Evolutionary conservation across 2,113 vertebrate species (phyloP).

Genomic region (Raphicerus campestris): DNA sequence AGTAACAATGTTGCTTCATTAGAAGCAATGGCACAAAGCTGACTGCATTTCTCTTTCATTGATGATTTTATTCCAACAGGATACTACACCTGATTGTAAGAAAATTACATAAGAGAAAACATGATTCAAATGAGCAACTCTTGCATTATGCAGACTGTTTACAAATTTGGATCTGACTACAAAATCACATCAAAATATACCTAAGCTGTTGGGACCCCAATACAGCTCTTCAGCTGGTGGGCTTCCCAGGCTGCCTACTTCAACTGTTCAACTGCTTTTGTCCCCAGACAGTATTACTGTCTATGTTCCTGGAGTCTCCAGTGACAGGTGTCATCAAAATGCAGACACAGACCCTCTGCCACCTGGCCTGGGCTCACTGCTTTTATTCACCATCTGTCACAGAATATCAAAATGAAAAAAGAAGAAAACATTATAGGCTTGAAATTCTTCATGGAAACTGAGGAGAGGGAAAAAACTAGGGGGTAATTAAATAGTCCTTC

Average conservation of each 20-base stretch:
- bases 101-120: background rate
- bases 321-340: constrained; percentile 42
- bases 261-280: background rate
- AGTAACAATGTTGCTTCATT: background rate
- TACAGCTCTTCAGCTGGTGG: background rate
- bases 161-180: background rate
- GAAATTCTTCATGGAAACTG: background rate
- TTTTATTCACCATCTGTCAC: constrained; percentile 70
- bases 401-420: constrained; percentile 27
- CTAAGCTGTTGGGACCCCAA: background rate
- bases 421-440: background rate
- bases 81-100: background rate
- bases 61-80: background rate
- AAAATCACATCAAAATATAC: background rate
- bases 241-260: background rate
- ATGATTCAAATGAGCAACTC: background rate
- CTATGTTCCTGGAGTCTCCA: background rate
- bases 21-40: background rate
- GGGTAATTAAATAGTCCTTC: background rate
- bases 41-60: background rate
- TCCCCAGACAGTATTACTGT: background rate
- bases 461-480: background rate
- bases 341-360: constrained; percentile 48
- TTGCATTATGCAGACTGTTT: background rate
- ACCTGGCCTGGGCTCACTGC: constrained; percentile 38